Evolutionary conservation across 1,140 invertebrate genomes (phyloP).

Genomic region (Phymorhynchus buccinoides): DNA sequence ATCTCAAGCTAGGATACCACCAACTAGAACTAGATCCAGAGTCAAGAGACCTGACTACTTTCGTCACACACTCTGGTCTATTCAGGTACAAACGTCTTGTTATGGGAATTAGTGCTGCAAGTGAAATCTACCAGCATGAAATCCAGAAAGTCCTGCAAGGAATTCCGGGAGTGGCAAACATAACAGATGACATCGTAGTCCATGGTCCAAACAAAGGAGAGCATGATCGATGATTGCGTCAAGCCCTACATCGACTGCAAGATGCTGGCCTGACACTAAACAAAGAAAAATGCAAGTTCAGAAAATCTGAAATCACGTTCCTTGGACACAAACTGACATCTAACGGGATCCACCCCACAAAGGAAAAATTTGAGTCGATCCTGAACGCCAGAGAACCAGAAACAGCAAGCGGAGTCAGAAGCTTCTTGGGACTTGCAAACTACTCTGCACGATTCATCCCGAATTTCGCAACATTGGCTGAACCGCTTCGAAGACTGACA

Average conservation of each 20-base stretch:
- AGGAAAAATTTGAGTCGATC: conserved; percentile 38
- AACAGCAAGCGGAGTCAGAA: conserved; percentile 37
- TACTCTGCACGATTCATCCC: conserved; percentile 44
- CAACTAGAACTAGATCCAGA: conserved; percentile 54
- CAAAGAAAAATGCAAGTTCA: too few species aligned
- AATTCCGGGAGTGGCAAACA: conserved; percentile 52
- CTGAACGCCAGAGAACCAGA: conserved; percentile 39
- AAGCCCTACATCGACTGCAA: conserved; percentile 44
- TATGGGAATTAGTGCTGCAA: conserved; percentile 52
- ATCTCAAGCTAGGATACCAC: conserved; percentile 56
- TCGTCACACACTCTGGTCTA: conserved; percentile 50
- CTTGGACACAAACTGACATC: conserved; percentile 47
- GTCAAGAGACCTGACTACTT: conserved; percentile 58
- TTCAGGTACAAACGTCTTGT: conserved; percentile 50
- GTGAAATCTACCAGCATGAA: conserved; percentile 55
- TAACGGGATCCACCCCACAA: conserved; percentile 6
- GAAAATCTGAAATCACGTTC: conserved; percentile 49
- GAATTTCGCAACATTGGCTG: conserved; percentile 42
- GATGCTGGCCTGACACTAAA: conserved; percentile 48
- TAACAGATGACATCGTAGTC: conserved; percentile 60
- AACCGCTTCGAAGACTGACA: conserved; percentile 43
- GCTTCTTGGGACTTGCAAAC: conserved; percentile 52
- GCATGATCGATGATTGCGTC: conserved; percentile 53
- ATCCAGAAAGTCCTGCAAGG: conserved; percentile 47
- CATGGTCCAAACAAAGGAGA: conserved; percentile 47